Evolutionary conservation across 1,140 invertebrate species (phyloP), one percentile per base, ranked within the genome.

Genomic region (Polypedilum pembai): DNA sequence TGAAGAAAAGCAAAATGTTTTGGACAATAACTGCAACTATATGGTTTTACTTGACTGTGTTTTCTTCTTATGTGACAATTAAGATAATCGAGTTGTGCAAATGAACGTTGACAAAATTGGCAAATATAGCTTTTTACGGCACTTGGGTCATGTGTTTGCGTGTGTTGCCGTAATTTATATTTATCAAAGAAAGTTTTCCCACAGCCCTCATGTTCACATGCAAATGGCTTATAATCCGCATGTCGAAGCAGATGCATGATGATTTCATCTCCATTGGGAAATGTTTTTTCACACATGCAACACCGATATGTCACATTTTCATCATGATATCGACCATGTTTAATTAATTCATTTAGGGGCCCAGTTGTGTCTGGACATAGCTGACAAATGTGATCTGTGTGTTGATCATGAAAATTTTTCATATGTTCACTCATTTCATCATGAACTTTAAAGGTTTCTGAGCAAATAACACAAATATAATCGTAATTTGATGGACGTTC

Each of bases 241-340:
- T 69, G 65, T 12, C 65, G 15, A 5, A 69, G 17, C 12, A 69
- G 17, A 69, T 69, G 65, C 20, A 20, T 20, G 1, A 69, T 21
- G 8, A 69, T 69, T 69, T 69, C 65, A 20, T 69, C 65, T 0
- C 65, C 65, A 69, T 69, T 69, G 8, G 65, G 65, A 69, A 69
- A 69, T 8, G 10, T 18, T 21, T 69, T 69, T 18, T 69, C 17
- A 21, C 65, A 69, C 0, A 21, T 10, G 10, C 65, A 69, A 10
- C 65, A 69, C 2, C 18, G 17, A 20, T 69, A 69, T 4, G 20
- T 69, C 8, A 21, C 65, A 69, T 69, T 69, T 69, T 69, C 65
- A 18, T 69, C 65, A 12, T 69, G 65, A 69, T 69, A 69, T 69
- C 20, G 17, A 18, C 65, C 65, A 69, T 69, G 65, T 18, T 21